These are phyloP conservation scores for Lerema accius DNA, from an alignment of 1,140 invertebrate genomes.

Conservation along the genomic window DNA sequence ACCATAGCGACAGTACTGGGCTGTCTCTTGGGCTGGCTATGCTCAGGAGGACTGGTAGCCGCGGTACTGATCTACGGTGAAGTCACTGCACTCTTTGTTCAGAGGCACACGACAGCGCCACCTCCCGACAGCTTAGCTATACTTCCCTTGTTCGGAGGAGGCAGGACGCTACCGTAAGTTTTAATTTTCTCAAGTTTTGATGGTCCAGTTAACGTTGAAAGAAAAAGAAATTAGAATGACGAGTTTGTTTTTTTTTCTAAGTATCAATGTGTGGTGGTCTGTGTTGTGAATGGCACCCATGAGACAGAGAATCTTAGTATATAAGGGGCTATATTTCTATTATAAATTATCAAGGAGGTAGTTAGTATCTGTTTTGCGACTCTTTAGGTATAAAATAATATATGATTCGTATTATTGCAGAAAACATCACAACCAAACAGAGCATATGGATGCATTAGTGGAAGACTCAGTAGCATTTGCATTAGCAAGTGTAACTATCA, in stretches of 20 bases:
- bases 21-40: conserved; percentile 46
- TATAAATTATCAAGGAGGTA: too few species aligned
- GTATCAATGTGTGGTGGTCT: too few species aligned
- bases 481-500: conserved; percentile 82
- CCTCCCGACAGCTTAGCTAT: conserved; percentile 64
- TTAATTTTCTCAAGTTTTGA: too few species aligned
- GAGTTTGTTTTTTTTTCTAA: too few species aligned
- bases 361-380: too few species aligned
- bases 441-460: conserved; percentile 84
- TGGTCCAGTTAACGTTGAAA: too few species aligned
- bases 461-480: conserved; percentile 86
- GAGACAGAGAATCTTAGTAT: too few species aligned
- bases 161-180: conserved; percentile 37
- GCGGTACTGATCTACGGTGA: conserved; percentile 89
- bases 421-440: conserved; percentile 76
- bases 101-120: conserved; percentile 59
- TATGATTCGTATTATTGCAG: conserved; percentile 43
- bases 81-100: conserved; percentile 86
- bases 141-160: conserved; percentile 79
- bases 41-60: conserved; percentile 81
- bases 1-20: conserved; percentile 47
- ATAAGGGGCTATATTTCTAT: too few species aligned
- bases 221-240: too few species aligned
- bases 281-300: too few species aligned
- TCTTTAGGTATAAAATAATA: too few species aligned